Conservation (phyloP, 2,888 invertebrate genomes). For the Elegia similella region DNA sequence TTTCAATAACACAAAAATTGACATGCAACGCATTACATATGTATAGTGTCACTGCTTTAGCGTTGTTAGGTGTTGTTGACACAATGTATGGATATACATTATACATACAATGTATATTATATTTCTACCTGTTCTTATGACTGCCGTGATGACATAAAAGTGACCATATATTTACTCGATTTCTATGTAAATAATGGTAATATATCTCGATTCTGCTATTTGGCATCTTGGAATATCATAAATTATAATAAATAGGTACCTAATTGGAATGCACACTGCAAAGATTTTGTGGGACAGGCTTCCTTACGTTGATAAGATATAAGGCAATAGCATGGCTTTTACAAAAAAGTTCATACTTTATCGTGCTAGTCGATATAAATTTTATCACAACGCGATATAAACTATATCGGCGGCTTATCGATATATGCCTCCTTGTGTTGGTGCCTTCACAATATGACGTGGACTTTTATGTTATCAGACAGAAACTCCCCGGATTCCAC, state of each 20-base stretch:
- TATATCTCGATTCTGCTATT: too few species aligned
- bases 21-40: slow-evolving; percentile 26
- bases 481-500: neutral
- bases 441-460: neutral
- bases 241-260: too few species aligned
- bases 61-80: slow-evolving; percentile 33
- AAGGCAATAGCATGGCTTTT: too few species aligned
- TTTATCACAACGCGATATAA: too few species aligned
- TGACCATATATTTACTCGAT: neutral
- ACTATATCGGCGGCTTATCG: too few species aligned
- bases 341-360: too few species aligned
- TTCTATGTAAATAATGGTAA: neutral
- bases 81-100: slow-evolving; percentile 17
- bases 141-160: slow-evolving; percentile 11
- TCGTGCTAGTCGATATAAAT: too few species aligned
- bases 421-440: too few species aligned
- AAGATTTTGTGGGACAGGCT: too few species aligned
- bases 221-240: too few species aligned
- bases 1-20: slow-evolving; percentile 18
- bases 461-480: slow-evolving; percentile 4
- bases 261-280: too few species aligned
- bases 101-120: slow-evolving; percentile 6
- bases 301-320: too few species aligned
- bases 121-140: slow-evolving; percentile 17
- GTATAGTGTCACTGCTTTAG: slow-evolving; percentile 30